Evolutionary conservation across 92 coral and sea anemone genomes (phyloP).

Genomic region (Epizoanthus fatuus): DNA sequence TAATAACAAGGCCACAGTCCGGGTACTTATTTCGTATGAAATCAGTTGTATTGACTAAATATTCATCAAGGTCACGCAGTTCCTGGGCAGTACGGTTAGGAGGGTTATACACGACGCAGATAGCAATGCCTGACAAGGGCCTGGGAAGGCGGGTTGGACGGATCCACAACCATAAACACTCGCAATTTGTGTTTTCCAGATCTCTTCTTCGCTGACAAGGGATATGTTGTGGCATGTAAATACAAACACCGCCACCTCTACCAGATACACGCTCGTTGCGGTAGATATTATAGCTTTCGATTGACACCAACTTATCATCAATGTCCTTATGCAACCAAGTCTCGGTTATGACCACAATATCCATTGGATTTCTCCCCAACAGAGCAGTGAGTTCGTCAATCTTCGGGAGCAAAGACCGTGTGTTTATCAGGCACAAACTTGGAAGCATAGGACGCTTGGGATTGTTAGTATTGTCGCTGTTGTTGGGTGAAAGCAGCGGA

Average conservation of each 20-base stretch:
- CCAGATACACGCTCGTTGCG: conserved; percentile 35
- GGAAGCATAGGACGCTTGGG: conserved; percentile 10
- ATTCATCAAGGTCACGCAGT: conserved; percentile 36
- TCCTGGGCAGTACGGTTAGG: conserved; percentile 38
- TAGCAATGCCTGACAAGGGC: conserved; percentile 24
- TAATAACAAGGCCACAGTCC: neutral
- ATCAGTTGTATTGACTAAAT: conserved; percentile 24
- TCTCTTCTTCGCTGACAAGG: conserved; percentile 46
- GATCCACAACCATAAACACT: conserved; percentile 44
- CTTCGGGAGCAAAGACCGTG: conserved; percentile 21
- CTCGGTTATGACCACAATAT: conserved; percentile 38
- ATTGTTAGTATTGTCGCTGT: neutral
- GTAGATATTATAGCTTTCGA: neutral
- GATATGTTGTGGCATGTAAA: conserved; percentile 28
- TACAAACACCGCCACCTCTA: conserved; percentile 73
- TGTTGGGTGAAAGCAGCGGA: neutral
- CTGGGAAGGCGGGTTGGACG: conserved; percentile 46
- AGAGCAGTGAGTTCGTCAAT: conserved; percentile 31
- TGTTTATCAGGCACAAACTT: conserved; percentile 14
- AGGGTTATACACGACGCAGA: conserved; percentile 46
- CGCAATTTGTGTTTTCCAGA: conserved; percentile 30
- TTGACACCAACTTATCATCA: conserved; percentile 4
- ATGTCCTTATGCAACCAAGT: conserved; percentile 47
- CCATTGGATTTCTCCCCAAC: neutral
- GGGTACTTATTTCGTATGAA: conserved; percentile 19